phyloP scores from a whole-genome alignment of 2,888 invertebrate species.

The Chrysolina haemoptera region DNA sequence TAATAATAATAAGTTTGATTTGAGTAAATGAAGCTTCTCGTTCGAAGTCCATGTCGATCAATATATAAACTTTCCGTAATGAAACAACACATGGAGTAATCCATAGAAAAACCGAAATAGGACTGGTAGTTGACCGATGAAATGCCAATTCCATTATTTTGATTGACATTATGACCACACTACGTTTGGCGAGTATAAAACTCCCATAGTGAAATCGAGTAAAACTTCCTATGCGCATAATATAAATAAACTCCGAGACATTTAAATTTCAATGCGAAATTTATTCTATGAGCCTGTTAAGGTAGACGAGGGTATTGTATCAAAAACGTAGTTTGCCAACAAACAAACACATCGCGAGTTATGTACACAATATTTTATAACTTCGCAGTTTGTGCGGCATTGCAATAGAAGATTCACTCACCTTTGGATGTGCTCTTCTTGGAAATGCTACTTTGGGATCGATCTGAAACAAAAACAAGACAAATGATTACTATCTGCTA shows the following conservation, averaged over 20 bases:
- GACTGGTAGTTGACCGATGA: no score
- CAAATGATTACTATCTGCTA: background rate
- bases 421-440: conserved; percentile 98
- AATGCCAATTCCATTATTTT: background rate
- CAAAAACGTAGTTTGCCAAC: conserved; percentile 18
- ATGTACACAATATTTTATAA: conserved; percentile 8
- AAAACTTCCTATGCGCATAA: conserved; percentile 46
- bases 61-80: no score
- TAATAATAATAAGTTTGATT: no score
- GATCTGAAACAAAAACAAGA: conserved; percentile 85
- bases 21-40: no score
- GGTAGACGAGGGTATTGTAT: conserved; percentile 32
- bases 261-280: conserved; percentile 44
- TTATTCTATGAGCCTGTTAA: conserved; percentile 29
- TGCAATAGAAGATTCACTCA: conserved; percentile 72
- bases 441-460: conserved; percentile 99
- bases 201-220: conserved; percentile 10
- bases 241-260: conserved; percentile 31
- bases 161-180: conserved; percentile 5
- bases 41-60: no score
- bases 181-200: background rate
- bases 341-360: conserved; percentile 21
- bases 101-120: no score
- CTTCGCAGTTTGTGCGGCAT: background rate
- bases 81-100: no score